Conservation (phyloP, 2,888 invertebrate species). For the Rutpela maculata region DNA sequence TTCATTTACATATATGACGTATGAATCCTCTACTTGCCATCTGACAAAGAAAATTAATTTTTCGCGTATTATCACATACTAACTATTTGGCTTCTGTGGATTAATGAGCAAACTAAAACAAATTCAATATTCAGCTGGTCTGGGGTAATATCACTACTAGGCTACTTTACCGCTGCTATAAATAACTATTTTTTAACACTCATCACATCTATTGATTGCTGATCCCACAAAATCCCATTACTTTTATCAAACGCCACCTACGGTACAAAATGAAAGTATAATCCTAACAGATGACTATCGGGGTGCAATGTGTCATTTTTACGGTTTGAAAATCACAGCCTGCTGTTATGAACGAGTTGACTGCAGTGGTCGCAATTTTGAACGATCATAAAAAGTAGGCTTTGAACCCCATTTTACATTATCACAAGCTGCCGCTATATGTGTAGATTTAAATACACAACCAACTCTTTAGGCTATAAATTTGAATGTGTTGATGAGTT, state of each 20-base stretch:
- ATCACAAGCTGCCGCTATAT: conserved; percentile 63
- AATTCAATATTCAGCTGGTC: conserved; percentile 22
- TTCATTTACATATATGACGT: no score
- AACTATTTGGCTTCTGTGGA: conserved; percentile 6
- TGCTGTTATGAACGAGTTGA: conserved; percentile 57
- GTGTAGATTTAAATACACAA: conserved; percentile 44
- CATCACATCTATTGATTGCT: conserved; percentile 39
- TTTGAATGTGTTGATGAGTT: conserved; percentile 62
- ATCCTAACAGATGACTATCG: conserved; percentile 54
- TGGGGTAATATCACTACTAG: neutral
- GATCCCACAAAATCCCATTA: conserved; percentile 47
- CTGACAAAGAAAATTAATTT: no score
- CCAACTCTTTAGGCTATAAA: conserved; percentile 56
- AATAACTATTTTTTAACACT: conserved; percentile 29
- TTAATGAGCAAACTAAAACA: conserved; percentile 16
- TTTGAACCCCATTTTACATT: conserved; percentile 61
- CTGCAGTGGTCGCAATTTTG: conserved; percentile 62
- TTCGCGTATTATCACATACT: no score
- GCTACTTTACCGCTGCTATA: neutral
- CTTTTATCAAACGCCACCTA: conserved; percentile 46
- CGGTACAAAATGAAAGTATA: conserved; percentile 50
- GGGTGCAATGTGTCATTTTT: conserved; percentile 56
- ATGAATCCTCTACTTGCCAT: no score
- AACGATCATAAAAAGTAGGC: conserved; percentile 62
- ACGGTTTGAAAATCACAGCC: conserved; percentile 58